Conservation (phyloP, 30 jellyfish, hydroid and myxozoan species). For the Rhopilema esculentum region DNA sequence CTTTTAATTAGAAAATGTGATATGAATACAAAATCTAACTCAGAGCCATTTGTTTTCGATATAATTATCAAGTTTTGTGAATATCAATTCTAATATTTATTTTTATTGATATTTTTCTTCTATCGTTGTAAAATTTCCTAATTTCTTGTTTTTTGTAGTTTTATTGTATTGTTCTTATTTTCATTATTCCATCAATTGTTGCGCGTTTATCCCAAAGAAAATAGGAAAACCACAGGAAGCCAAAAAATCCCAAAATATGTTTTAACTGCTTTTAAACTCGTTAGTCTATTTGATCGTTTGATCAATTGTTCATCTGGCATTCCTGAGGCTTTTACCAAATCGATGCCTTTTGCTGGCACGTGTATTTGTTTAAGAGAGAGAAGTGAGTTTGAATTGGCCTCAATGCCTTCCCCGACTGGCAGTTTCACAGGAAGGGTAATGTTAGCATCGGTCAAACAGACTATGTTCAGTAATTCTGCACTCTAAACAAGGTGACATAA, state of each 20-base stretch:
- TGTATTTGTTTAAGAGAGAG: background rate
- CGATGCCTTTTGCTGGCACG: background rate
- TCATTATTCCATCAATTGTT: background rate
- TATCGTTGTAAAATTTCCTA: background rate
- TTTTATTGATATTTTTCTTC: background rate
- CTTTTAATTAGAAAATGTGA: too few species aligned
- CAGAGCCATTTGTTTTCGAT: too few species aligned
- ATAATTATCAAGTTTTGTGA: background rate
- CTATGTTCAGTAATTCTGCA: too few species aligned
- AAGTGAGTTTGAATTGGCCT: too few species aligned
- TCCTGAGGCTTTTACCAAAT: background rate
- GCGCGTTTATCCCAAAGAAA: background rate
- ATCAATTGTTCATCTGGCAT: background rate
- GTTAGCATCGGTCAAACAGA: too few species aligned
- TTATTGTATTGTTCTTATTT: background rate
- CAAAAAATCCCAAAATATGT: background rate
- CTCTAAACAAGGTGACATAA: too few species aligned
- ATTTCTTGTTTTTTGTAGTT: background rate
- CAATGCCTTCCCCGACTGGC: too few species aligned
- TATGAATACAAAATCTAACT: too few species aligned
- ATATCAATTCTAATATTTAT: background rate
- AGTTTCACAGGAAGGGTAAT: too few species aligned
- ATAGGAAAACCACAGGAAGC: background rate
- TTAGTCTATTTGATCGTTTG: background rate
- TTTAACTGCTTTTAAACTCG: background rate